Base-by-base conservation (phyloP, 2,888 invertebrate species). In the Leptinotarsa haldemani region DNA sequence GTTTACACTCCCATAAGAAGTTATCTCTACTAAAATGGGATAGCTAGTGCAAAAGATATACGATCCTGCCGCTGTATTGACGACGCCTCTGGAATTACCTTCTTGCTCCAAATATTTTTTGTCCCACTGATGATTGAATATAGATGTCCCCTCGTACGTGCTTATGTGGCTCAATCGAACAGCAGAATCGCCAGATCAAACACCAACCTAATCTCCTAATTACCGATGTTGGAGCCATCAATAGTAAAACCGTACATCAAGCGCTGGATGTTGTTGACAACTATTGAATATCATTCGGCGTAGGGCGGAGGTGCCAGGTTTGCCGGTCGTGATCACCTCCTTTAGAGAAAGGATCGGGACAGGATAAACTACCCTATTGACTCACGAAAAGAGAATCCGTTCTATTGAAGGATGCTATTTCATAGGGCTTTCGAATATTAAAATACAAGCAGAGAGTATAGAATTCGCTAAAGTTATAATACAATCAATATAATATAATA, bases 271-370 rank as follows among this genome's bases (percentile, higher is more conserved):
- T 22, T 56, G 56, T 56, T 56, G 56, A 56, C 56, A 56, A 3
- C 56, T 56, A 56, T 56, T 22, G 56, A 56, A 56, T 56, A 22
- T 56, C 22, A 56, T 56, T 56, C 56, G 56, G 13, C 22, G 22
- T 56, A 22, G 56, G 13, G 13, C 15, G 15, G 22, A 15, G 20
- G 56, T 56, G 12, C 22, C 22, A 20, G 18, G 56, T 56, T 56
- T 56, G 22, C 22, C 20, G 4, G 22, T 56, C 15, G 22, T 56
- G 56, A 56, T 22, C 56, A 25, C 22, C 56, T 20, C 22, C 22
- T 56, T 56, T 20, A 20, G 22, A 22, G 16, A 22, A 56, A 22
- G 4, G 56, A 56, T 20, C 56, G 22, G 20, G 20, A 56, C 22
- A 56, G 56, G 56, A 56, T 56, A 20, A 56, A 13, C 56, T 56